Base-by-base conservation (phyloP, 2,797 vertebrate genomes). In the Sparus aurata region DNA sequence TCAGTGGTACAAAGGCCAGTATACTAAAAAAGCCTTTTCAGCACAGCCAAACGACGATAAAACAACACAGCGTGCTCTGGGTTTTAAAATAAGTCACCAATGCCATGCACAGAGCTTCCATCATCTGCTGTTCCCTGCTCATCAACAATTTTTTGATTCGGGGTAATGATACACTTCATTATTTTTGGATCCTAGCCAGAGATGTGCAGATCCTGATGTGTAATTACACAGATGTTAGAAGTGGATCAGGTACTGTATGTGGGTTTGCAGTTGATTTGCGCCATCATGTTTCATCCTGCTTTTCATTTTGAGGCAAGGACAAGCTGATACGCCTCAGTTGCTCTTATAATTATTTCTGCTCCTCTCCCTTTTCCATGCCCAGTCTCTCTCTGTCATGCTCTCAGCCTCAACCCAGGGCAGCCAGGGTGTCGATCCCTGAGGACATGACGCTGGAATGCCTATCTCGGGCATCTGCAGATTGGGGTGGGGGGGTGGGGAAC, bases 281-380 rank as follows among this genome's bases (percentile, higher is more conserved):
- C 85, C 89, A 90, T 93, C 88, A 78, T 90, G 91, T 91, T 89
- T 90, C 89, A 92, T 91, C 86, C 89, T 77, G 74, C 86, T 88
- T 90, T 87, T 94, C 88, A 91, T 90, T 92, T 88, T 91, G 87
- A 88, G 87, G 83, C 89, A 85, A 91, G 89, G 90, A 88, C 91
- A 88, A 93, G 88, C 91, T 63, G 92, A 89, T 83, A 93, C 85
- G 91, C 94, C 91, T 94, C 91, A 93, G 81, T 93, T 87, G 88
- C 82, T 93, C 88, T 89, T 82, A 89, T 95, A 94, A 95, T 95
- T 95, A 95, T 95, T 94, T 95, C 92, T 91, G 87, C 92, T 92
- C 80, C 83, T 90, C 90, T 91, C 86, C 71, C 81, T 90, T 89
- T 90, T 88, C 91, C 73, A 81, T 88, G 78, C 90, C 89, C 86